Evolutionary conservation across 2,888 invertebrate genomes (phyloP).

Genomic region (Heteromyza rotundicornis): DNA sequence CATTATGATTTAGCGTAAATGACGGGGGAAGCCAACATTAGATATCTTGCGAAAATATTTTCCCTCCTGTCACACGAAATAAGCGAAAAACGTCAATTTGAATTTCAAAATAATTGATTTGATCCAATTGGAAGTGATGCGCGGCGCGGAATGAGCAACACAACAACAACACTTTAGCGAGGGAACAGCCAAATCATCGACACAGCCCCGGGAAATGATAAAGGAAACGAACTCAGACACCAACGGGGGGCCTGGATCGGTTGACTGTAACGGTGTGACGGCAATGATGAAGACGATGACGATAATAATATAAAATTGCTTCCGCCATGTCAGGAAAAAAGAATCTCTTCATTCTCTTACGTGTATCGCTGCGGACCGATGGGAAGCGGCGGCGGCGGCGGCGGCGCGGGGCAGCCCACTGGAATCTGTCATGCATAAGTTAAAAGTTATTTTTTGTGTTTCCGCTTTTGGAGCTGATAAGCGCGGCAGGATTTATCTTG

Average conservation of each 20-base stretch:
- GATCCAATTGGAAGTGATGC: slow-evolving; percentile 39
- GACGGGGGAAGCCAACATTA: slow-evolving; percentile 38
- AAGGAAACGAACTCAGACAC: too few relatives aligned
- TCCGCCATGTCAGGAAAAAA: slow-evolving; percentile 5
- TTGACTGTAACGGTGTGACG: not conserved
- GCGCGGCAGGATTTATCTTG: slow-evolving; percentile 32
- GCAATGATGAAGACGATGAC: slow-evolving; percentile 8
- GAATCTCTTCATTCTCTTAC: not conserved
- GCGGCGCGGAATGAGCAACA: slow-evolving; percentile 16
- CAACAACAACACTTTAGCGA: slow-evolving; percentile 4
- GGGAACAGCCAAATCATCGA: slow-evolving; percentile 44
- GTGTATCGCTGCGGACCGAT: not conserved
- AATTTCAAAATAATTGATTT: slow-evolving; percentile 56
- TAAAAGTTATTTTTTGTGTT: slow-evolving; percentile 50
- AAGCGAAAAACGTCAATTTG: slow-evolving; percentile 49
- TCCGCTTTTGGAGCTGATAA: slow-evolving; percentile 43
- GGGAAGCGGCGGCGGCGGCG: slow-evolving; percentile 2
- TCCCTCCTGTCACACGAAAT: slow-evolving; percentile 33
- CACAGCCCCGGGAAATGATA: too few relatives aligned
- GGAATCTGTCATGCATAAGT: slow-evolving; percentile 52
- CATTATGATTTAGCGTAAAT: not conserved
- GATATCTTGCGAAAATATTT: slow-evolving; percentile 49
- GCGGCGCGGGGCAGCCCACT: not conserved
- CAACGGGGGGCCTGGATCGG: not conserved
- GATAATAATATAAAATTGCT: slow-evolving; percentile 24